A percentile compares a stretch with the other conserved stretches of the same genome.
Conservation (phyloP, 2,113 vertebrate species). For the Corydoras maculifer region DNA sequence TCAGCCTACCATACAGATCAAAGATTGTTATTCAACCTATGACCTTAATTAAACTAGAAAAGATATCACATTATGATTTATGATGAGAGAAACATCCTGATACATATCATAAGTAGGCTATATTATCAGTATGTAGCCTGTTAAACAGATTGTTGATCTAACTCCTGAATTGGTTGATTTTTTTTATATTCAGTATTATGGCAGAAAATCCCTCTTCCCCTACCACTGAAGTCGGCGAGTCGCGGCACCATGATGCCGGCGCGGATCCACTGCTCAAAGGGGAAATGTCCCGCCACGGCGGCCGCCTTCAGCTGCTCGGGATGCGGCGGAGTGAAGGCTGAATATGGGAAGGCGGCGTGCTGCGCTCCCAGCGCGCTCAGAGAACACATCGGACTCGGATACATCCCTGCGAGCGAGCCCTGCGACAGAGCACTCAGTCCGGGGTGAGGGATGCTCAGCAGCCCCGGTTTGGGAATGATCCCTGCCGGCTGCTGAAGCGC, state of each 20-base stretch:
- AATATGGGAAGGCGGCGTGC: slow-evolving; percentile 58
- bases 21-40: too few relatives aligned
- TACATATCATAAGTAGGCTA: too few relatives aligned
- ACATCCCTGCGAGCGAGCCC: slow-evolving; percentile 55
- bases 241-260: slow-evolving; percentile 67
- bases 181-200: too few relatives aligned
- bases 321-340: slow-evolving; percentile 62
- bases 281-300: slow-evolving; percentile 48
- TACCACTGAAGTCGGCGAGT: slow-evolving; percentile 62
- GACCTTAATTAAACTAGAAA: too few relatives aligned
- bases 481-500: slow-evolving; percentile 40
- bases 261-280: slow-evolving; percentile 72
- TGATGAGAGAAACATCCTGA: too few relatives aligned
- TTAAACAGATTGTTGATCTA: too few relatives aligned
- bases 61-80: too few relatives aligned
- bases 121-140: too few relatives aligned
- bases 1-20: too few relatives aligned
- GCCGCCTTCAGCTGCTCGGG: slow-evolving; percentile 70
- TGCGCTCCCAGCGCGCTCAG: slow-evolving; percentile 60
- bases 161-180: too few relatives aligned
- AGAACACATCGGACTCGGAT: slow-evolving; percentile 59
- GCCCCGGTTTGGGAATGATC: slow-evolving; percentile 52
- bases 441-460: slow-evolving; percentile 55
- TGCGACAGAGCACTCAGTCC: slow-evolving; percentile 56
- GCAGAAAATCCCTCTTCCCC: background rate